Base-by-base conservation (phyloP, 2,797 vertebrate species). In the Sternarchorhynchus goeldii region DNA sequence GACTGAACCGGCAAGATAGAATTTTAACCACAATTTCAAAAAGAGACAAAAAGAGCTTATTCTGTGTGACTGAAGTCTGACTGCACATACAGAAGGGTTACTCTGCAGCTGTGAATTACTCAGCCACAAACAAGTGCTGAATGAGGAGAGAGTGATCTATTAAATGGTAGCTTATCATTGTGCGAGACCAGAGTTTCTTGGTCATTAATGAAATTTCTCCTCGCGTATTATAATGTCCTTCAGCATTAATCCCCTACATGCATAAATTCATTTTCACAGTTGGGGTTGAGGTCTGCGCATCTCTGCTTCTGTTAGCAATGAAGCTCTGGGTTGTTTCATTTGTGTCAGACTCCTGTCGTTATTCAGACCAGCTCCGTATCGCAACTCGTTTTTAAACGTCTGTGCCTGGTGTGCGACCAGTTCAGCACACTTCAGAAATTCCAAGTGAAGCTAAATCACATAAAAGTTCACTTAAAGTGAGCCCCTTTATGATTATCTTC, bases 21-120 rank as follows among this genome's bases (percentile, higher is more conserved):
- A 75, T 56, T 71, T 71, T 57, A 57, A 71, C 20, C 68, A 71
- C 31, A 32, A n/a, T 71, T 56, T 56, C 53, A 36, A 41, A 64
- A 39, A 73, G 31, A 31, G 20, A 50, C 25, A 50, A 62, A 39
- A 41, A 25, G 25, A 34, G 21, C 36, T 74, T 74, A 45, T 63
- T 45, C 25, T 53, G 39, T 31, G 31, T 50, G 41, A 31, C 45
- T 55, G 59, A 63, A 12, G 59, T 63, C 29, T 32, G 25, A 50
- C 20, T 50, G 25, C n/a, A 45, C 21, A 21, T 53, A 74, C 21
- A 57, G 18, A 59, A 41, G 14, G 65, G 8, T 56, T 45, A 58
- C 58, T 29, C 14, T 20, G 20, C 58, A 62, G 20, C 65, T 50
- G 25, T 36, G 12, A 21, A 68, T 18, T 45, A 69, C 20, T 50